These are phyloP conservation scores for Byasa hedistus DNA, from an alignment of 2,888 invertebrate genomes.

Conservation along the genomic window DNA sequence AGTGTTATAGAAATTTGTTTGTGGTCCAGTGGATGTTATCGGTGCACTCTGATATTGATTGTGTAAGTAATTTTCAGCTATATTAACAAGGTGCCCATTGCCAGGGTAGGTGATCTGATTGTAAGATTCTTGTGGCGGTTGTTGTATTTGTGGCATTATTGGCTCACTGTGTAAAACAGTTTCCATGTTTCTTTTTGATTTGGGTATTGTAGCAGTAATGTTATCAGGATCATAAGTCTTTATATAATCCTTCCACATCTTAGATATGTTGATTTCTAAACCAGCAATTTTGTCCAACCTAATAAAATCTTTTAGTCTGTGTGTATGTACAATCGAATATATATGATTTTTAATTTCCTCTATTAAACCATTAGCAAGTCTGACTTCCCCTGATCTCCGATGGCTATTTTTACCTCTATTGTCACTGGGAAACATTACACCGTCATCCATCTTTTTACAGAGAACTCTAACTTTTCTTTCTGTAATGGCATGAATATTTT, in stretches of 20 bases:
- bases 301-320: constrained; percentile 75
- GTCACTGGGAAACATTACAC: constrained; percentile 79
- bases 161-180: constrained; percentile 48
- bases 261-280: constrained; percentile 78
- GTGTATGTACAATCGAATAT: constrained; percentile 76
- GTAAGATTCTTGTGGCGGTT: constrained; percentile 57
- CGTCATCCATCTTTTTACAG: constrained; percentile 81
- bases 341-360: constrained; percentile 79
- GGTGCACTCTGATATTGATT: constrained; percentile 70
- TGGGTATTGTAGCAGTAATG: constrained; percentile 71
- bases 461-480: constrained; percentile 79
- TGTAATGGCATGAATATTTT: constrained; percentile 80
- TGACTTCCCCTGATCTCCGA: constrained; percentile 72
- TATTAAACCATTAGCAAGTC: constrained; percentile 70
- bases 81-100: constrained; percentile 71
- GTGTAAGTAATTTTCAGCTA: constrained; percentile 76
- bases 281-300: constrained; percentile 78
- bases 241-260: constrained; percentile 81
- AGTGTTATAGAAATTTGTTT: constrained; percentile 71
- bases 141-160: constrained; percentile 42
- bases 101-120: constrained; percentile 67
- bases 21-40: constrained; percentile 52
- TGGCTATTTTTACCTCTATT: constrained; percentile 79
- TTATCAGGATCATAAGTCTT: constrained; percentile 77
- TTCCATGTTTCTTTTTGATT: constrained; percentile 68